Conservation (phyloP, 1,140 invertebrate species). For the Meloidogyne floridensis region DNA sequence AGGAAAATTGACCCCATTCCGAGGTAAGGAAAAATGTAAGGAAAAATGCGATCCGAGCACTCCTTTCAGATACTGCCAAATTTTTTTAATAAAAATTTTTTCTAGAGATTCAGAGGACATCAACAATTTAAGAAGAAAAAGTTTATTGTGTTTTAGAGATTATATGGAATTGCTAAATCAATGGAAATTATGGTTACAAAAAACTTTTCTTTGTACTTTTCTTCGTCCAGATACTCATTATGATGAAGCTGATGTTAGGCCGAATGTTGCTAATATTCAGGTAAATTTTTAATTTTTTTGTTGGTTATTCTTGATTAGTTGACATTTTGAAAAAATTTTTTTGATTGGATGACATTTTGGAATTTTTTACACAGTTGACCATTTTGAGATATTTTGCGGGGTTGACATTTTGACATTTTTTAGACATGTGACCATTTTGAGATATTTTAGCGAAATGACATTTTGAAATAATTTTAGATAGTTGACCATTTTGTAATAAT, state of each 20-base stretch:
- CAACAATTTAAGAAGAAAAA: slow-evolving; percentile 32
- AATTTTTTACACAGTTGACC: no score
- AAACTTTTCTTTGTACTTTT: slow-evolving; percentile 36
- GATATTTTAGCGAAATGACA: no score
- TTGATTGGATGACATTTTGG: no score
- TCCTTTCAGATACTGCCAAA: no score
- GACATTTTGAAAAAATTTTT: neutral
- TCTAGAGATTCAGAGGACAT: slow-evolving; percentile 39
- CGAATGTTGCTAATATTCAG: slow-evolving; percentile 18
- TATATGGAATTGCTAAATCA: slow-evolving; percentile 41
- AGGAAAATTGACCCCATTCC: no score
- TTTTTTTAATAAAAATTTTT: slow-evolving; percentile 33
- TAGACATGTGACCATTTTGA: no score
- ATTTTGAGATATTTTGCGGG: neutral
- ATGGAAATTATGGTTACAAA: slow-evolving; percentile 29
- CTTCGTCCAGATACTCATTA: slow-evolving; percentile 25
- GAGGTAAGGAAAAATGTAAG: no score
- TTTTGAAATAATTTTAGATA: no score
- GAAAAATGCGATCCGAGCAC: no score
- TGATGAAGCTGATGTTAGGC: slow-evolving; percentile 10
- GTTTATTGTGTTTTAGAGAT: slow-evolving; percentile 45
- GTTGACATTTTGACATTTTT: no score
- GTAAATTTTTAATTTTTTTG: neutral
- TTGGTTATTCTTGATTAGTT: neutral
- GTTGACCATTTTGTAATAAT: no score